A percentile compares a stretch with the other conserved stretches of the same genome.
Evolutionary conservation across 2,888 invertebrate genomes (phyloP).

Genomic region (Dilophus febrilis): DNA sequence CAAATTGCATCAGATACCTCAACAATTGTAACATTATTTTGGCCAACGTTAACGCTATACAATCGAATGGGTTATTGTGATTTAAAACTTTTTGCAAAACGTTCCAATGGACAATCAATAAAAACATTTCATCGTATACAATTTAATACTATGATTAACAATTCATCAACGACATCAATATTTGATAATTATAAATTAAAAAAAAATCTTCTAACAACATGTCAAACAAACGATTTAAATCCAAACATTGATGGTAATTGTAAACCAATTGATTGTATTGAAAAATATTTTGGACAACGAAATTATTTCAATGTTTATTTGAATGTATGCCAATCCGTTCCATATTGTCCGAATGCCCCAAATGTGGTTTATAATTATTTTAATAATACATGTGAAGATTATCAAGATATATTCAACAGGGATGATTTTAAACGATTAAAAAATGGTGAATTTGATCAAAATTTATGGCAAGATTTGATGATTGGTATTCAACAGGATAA

Average conservation of each 20-base stretch:
- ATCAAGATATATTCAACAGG: constrained; percentile 7
- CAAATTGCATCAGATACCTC: constrained; percentile 16
- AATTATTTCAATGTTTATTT: constrained; percentile 31
- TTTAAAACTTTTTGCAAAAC: constrained; percentile 16
- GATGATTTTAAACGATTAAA: constrained; percentile 10
- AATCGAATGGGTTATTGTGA: constrained; percentile 24
- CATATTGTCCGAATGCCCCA: constrained; percentile 8
- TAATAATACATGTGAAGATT: constrained; percentile 6
- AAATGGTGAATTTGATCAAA: constrained; percentile 10
- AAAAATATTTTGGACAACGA: constrained; percentile 35
- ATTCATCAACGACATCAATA: not conserved
- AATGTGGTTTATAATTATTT: too few relatives aligned
- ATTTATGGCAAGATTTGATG: constrained; percentile 9
- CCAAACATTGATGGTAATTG: constrained; percentile 31
- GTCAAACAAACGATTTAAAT: constrained; percentile 30
- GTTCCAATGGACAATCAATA: constrained; percentile 14
- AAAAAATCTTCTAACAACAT: constrained; percentile 10
- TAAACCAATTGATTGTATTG: constrained; percentile 34
- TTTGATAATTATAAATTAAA: too few relatives aligned
- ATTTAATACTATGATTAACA: constrained; percentile 7
- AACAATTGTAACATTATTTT: constrained; percentile 20
- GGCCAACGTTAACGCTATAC: constrained; percentile 24
- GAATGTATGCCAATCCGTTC: constrained; percentile 17
- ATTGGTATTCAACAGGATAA: too few relatives aligned
- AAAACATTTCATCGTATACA: constrained; percentile 9